These are phyloP conservation scores for Trichechus manatus DNA, from an alignment of 2,113 vertebrate genomes.

Conservation along the genomic window DNA sequence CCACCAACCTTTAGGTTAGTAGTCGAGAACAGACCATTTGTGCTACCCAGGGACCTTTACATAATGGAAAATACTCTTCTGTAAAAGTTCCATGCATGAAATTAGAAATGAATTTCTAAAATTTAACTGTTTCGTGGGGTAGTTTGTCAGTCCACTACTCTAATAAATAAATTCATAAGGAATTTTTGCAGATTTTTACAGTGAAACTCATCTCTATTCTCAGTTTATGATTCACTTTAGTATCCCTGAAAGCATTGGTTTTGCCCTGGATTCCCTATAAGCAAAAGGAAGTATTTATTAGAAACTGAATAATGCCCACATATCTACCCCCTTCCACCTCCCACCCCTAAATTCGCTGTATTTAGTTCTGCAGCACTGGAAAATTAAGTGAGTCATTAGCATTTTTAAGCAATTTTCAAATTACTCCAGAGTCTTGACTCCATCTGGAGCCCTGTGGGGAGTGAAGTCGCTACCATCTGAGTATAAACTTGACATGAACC, in stretches of 20 bases:
- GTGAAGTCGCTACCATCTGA: neutral
- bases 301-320: neutral
- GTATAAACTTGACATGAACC: neutral
- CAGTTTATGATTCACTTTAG: neutral
- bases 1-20: neutral
- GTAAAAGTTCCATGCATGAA: neutral
- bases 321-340: neutral
- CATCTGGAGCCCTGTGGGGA: neutral
- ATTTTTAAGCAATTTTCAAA: slow-evolving; percentile 1
- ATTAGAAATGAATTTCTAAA: slow-evolving; percentile 44
- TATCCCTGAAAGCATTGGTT: neutral
- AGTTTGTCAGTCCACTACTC: neutral
- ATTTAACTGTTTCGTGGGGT: neutral
- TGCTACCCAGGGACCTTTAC: neutral
- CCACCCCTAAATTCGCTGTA: neutral
- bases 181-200: slow-evolving; percentile 24
- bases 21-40: neutral
- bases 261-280: neutral
- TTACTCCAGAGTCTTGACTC: slow-evolving; percentile 14
- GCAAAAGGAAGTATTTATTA: slow-evolving; percentile 16
- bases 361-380: neutral
- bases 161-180: neutral
- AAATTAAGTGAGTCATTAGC: neutral
- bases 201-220: neutral
- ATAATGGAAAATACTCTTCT: neutral